These are phyloP conservation scores for Oxygymnocypris stewartii DNA, from an alignment of 2,113 vertebrate genomes.

Conservation along the genomic window DNA sequence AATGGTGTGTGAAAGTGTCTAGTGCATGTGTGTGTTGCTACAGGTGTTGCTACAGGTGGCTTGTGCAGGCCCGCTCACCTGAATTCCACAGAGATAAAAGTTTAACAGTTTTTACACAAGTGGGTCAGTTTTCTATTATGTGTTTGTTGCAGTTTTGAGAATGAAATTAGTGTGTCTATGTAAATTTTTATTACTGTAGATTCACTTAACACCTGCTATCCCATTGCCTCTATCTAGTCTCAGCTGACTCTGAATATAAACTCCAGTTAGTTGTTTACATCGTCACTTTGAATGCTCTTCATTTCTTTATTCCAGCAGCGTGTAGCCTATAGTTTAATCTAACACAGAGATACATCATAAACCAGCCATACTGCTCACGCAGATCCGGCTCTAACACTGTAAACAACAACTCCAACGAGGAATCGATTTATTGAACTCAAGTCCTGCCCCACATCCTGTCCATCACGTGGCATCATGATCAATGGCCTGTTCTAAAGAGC, in stretches of 20 bases:
- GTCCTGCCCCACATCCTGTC: constrained; percentile 60
- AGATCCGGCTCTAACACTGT: neutral
- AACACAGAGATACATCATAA: neutral
- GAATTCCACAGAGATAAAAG: too few species aligned
- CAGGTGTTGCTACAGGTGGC: too few species aligned
- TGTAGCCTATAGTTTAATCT: neutral
- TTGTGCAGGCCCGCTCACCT: too few species aligned
- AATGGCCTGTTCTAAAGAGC: constrained; percentile 62
- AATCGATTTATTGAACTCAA: constrained; percentile 68
- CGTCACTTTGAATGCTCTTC: neutral
- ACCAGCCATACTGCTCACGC: neutral
- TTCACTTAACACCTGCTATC: neutral
- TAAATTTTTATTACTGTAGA: neutral
- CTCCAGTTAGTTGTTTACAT: neutral
- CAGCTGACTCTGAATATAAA: neutral
- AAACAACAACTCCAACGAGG: constrained; percentile 47
- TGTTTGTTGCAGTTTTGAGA: neutral
- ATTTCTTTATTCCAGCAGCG: neutral
- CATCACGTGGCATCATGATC: constrained; percentile 66
- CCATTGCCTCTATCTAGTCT: neutral
- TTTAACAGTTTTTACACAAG: neutral
- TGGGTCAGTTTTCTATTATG: neutral
- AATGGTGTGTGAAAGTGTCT: too few species aligned
- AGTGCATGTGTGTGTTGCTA: too few species aligned
- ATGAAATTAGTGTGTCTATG: neutral